phyloP scores from a whole-genome alignment of 23 tunicate genomes.

The Trididemnum nubilum region DNA sequence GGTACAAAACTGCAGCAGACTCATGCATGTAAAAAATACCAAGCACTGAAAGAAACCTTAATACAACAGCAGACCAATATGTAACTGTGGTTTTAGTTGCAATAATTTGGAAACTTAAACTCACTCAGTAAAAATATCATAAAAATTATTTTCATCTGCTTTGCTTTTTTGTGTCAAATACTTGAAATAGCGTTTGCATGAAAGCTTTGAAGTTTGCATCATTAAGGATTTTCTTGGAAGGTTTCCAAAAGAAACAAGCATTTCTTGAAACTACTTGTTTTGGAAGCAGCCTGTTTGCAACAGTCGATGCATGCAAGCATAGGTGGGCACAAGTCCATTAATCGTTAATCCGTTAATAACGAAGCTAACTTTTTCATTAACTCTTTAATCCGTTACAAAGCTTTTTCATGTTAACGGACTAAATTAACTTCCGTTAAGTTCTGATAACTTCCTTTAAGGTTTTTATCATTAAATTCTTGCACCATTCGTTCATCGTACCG shows the following conservation, averaged over 20 bases:
- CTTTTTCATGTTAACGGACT: no score
- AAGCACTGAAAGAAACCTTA: no score
- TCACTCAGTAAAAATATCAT: not conserved
- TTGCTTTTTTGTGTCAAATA: not conserved
- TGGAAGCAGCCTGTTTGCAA: conserved; percentile 15
- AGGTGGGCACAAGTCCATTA: conserved; percentile 7
- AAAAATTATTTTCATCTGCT: conserved; percentile 8
- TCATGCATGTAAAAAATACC: no score
- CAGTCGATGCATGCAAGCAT: conserved; percentile 11
- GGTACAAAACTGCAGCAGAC: no score
- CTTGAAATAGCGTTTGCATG: conserved; percentile 7
- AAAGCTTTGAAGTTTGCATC: conserved; percentile 14
- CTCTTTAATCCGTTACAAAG: no score
- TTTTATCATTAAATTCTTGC: no score
- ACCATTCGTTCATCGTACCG: no score
- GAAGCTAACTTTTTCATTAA: no score
- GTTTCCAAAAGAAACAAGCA: conserved; percentile 14
- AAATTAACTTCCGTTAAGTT: no score
- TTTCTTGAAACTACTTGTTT: conserved; percentile 24
- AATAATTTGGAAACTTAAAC: not conserved
- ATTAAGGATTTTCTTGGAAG: conserved; percentile 10
- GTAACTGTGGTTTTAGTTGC: not conserved
- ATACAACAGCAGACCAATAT: no score
- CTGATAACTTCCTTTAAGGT: no score
- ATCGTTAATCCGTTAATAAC: no score